Evolutionary conservation across 1,140 invertebrate genomes (phyloP).

Genomic region (Drosophila ogumai): DNA sequence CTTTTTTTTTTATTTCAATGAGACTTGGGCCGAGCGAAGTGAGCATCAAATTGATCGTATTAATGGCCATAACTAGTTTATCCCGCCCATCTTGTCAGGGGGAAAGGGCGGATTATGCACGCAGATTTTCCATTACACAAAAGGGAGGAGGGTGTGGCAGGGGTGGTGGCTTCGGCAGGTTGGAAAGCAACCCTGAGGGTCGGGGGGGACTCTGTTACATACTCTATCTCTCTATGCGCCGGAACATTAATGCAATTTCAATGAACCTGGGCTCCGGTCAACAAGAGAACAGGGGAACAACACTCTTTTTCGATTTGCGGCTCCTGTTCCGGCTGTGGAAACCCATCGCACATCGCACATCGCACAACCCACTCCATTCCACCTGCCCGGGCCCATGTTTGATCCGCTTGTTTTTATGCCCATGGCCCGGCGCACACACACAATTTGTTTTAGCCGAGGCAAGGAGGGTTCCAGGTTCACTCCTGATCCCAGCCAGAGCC

Average conservation of each 20-base stretch:
- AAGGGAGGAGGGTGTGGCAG: conserved; percentile 5
- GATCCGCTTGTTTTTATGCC: conserved; percentile 80
- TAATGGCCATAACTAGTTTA: conserved; percentile 85
- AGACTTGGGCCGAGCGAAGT: conserved; percentile 74
- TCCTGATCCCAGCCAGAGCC: conserved; percentile 6
- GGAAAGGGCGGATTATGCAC: conserved; percentile 70
- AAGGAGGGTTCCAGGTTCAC: conserved; percentile 9
- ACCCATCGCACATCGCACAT: not conserved
- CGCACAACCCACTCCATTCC: conserved; percentile 5
- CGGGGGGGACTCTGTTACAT: not conserved
- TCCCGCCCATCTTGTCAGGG: conserved; percentile 79
- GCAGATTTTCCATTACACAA: conserved; percentile 82
- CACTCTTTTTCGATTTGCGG: conserved; percentile 79
- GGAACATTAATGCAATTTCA: conserved; percentile 78
- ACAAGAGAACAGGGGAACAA: conserved; percentile 22
- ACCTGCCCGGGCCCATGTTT: conserved; percentile 54
- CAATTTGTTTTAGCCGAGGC: conserved; percentile 71
- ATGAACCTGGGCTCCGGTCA: conserved; percentile 57
- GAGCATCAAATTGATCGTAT: conserved; percentile 85
- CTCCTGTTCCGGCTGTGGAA: not conserved
- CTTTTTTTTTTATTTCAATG: conserved; percentile 59
- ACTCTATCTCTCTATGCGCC: conserved; percentile 29
- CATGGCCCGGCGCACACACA: conserved; percentile 35
- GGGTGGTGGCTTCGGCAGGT: not conserved
- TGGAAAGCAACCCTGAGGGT: not conserved